Evolutionary conservation across 2,888 invertebrate species (phyloP).

Genomic region (Eurois occulta): DNA sequence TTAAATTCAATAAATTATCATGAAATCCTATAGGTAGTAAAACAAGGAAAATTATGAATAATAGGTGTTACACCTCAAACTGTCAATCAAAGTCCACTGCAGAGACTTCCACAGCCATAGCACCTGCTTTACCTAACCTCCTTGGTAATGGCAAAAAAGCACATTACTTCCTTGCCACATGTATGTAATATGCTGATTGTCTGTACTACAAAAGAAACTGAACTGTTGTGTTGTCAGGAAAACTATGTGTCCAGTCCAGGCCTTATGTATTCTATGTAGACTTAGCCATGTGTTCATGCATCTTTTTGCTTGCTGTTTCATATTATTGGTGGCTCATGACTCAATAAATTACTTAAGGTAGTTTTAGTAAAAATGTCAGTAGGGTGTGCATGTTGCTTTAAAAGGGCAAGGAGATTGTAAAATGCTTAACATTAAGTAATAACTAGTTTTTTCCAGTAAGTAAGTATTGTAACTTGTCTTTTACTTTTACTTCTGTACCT

Average conservation of each 20-base stretch:
- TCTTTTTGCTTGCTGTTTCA: neutral
- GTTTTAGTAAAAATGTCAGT: neutral
- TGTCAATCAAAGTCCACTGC: neutral
- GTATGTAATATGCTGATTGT: neutral
- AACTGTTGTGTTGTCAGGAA: neutral
- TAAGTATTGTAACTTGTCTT: neutral
- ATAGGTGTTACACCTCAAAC: neutral
- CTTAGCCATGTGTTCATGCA: neutral
- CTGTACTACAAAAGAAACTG: neutral
- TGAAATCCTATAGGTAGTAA: slow-evolving; percentile 14
- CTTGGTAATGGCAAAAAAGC: neutral
- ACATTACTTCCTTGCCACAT: neutral
- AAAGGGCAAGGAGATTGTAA: no score
- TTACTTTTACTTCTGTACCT: neutral
- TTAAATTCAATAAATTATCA: slow-evolving; percentile 34
- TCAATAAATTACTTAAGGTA: no score
- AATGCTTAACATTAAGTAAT: neutral
- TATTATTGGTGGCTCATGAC: neutral
- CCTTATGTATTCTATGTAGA: neutral
- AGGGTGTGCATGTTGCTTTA: neutral
- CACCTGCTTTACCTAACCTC: slow-evolving; percentile 17
- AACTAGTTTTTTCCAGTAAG: neutral
- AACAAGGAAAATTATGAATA: slow-evolving; percentile 48
- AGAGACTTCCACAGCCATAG: neutral
- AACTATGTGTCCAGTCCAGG: neutral